Evolutionary conservation across 2,888 invertebrate species (phyloP), one percentile per base, ranked within the genome.

Genomic region (Perithous albicinctus): DNA sequence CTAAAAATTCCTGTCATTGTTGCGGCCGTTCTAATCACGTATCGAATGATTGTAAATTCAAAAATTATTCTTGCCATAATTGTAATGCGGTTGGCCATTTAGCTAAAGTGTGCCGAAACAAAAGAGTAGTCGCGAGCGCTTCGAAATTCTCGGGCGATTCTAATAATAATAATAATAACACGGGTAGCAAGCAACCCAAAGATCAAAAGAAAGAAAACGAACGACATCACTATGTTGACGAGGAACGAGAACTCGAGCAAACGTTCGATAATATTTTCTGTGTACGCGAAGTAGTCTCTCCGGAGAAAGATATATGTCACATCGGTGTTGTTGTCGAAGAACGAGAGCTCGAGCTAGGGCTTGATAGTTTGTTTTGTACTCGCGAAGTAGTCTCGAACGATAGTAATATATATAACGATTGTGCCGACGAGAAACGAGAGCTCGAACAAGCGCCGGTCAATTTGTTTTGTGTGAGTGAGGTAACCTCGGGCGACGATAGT

Each of bases 1-100:
- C 12, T 10, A 66, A 56, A 1, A n/a, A 12, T n/a, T 46, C n/a
- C 15, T 69, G 79, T 41, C 26, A 10, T 38, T 79, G 79, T 38
- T 79, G 73, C 10, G 79, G 79, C 1, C 26, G 61, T 10, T 18
- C 66, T 1, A 79, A 79, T 51, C 79, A 80, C 26, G 6, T 7
- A 4, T 15, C 51, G 0, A 20, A 10, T 0, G 6, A 41, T 32
- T 76, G 76, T 59, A 64, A 56, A 66, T 77, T 63, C 18, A 26
- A 26, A 15, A 12, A 35, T 1, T 61, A 72, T 35, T 29, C n/a
- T 5, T 80, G 77, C 23, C 54, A 66, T 20, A 20, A 35, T 35
- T 77, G 80, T 32, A 32, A 56, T 0, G 15, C 59, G 12, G 46
- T 15, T 20, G 80, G 77, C 0, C 80, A 80, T 20, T 18, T 80